phyloP scores from a whole-genome alignment of 2,888 invertebrate genomes.

The Phengaris arion region DNA sequence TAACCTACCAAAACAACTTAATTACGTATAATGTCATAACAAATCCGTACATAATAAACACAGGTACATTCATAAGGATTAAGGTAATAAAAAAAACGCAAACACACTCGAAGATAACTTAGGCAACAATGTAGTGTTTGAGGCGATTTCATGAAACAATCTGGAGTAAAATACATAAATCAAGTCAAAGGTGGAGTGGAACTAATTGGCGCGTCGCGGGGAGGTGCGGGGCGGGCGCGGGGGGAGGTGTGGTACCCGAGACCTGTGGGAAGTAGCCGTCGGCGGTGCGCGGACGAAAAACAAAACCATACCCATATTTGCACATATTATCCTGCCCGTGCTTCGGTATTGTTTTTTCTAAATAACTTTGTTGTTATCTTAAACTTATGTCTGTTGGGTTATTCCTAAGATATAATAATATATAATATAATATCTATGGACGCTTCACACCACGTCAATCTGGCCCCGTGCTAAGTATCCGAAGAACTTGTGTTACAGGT shows the following conservation, averaged over 20 bases:
- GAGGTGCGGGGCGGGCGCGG: background rate
- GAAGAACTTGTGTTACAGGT: no score
- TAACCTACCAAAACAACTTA: background rate
- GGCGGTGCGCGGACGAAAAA: slow-evolving; percentile 38
- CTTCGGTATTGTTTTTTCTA: slow-evolving; percentile 1
- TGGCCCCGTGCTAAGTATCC: no score
- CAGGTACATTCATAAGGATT: background rate
- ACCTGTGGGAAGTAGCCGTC: slow-evolving; percentile 38
- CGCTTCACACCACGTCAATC: no score
- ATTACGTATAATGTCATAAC: background rate
- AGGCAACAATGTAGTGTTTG: slow-evolving; percentile 12
- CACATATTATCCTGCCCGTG: slow-evolving; percentile 1
- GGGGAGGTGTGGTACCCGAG: slow-evolving; percentile 44
- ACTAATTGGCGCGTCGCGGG: slow-evolving; percentile 50
- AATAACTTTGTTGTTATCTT: slow-evolving; percentile 1
- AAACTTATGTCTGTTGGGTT: no score
- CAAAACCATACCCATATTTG: slow-evolving; percentile 12
- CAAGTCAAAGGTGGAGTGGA: slow-evolving; percentile 45
- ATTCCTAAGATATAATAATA: no score
- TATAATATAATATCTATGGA: no score
- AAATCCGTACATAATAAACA: background rate
- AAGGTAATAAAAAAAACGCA: background rate
- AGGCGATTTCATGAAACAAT: slow-evolving; percentile 14
- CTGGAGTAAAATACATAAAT: slow-evolving; percentile 34
- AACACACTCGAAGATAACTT: background rate